Base-by-base conservation (phyloP, 1,140 invertebrate species). In the Leptopilina boulardi region DNA sequence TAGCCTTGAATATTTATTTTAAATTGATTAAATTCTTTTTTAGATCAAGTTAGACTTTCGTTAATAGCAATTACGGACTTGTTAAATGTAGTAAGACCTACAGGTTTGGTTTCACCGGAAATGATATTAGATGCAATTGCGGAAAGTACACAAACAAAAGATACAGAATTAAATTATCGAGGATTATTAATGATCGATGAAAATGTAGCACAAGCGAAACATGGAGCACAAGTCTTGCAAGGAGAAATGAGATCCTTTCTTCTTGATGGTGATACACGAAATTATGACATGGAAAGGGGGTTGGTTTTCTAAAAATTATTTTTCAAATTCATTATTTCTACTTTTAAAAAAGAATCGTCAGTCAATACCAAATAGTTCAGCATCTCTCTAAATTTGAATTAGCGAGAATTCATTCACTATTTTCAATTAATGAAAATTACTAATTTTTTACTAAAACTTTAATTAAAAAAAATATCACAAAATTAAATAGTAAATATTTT, bases 81-180 rank as follows among this genome's bases (percentile, higher is more conserved):
- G 77, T 91, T 99, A 66, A 96, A 95, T 73, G 93, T 95, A 73
- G 98, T 99, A 2, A 92, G 98, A 66, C 95, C 96, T 3, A 96
- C 96, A 30, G 93, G 94, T 44, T 93, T 99, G 13, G 94, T 99
- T 41, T 94, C 95, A 38, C 94, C 98, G 1, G 97, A 99, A 90
- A 94, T 94, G 84, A 95, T 99, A 76, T 93, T 99, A 13, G 98
- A 99, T 92, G 98, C 98, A 21, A 98, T 99, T 79, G 94, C 97
- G 82, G 93, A 95, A 80, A 94, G 95, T 83, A 97, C 94, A 38
- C 94, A 95, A 85, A 94, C 93, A 59, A 93, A 94, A 82, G 94
- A 95, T 86, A 95, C 94, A 42, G 94, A 96, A 77, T 91, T 99
- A 18, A 94, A 94, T 70, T 98, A 98, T 89, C 92, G 96, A 38